Evolutionary conservation across 2,113 vertebrate genomes (phyloP), one percentile per base, ranked within the genome.

Genomic region (Nanorana parkeri): DNA sequence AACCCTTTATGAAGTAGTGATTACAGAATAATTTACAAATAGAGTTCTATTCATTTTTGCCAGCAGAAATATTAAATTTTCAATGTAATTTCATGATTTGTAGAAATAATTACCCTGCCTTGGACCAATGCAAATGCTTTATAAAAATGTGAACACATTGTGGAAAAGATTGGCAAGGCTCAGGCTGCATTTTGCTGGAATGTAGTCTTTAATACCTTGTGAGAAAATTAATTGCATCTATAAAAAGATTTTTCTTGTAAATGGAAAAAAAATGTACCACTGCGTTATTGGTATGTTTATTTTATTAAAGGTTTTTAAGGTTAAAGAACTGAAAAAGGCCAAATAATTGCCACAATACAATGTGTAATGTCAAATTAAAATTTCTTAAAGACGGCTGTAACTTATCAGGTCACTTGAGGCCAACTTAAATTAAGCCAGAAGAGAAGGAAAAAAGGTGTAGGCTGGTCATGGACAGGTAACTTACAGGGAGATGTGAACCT

Each of bases 51-150:
- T 19, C 10, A 13, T 82, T 75, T 63, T 41, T 67, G 28, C 68
- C 79, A 81, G 61, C 67, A 63, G 75, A 82, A 75, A 65, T 63
- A 60, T 20, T 81, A 60, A 82, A 75, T 58, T 67, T 61, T 16
- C 63, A 82, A 47, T 82, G 58, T 61, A 75, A 55, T 67, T 82
- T 82, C 71, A 82, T 82, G 63, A 75, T 81, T 69, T 81, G 80
- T 81, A 69, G 69, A 81, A 82, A 82, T 67, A 32, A 82, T 75
- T 82, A 82, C 61, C 61, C 61, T 24, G 26, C 52, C 29, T 69
- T 76, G 60, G 84, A 66, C 60, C 28, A 68, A 60, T 56, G 23
- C 24, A 81, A 81, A 64, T 21, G 3, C 21, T 16, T 5, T 54
- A 16, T 56, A 81, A 81, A 87, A 23, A 51, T 68, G 71, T 82